Percentiles rank a stretch among this genome's conserved stretches.
phyloP scores from a whole-genome alignment of 2,888 invertebrate species.

The Tanytarsus gracilentus region DNA sequence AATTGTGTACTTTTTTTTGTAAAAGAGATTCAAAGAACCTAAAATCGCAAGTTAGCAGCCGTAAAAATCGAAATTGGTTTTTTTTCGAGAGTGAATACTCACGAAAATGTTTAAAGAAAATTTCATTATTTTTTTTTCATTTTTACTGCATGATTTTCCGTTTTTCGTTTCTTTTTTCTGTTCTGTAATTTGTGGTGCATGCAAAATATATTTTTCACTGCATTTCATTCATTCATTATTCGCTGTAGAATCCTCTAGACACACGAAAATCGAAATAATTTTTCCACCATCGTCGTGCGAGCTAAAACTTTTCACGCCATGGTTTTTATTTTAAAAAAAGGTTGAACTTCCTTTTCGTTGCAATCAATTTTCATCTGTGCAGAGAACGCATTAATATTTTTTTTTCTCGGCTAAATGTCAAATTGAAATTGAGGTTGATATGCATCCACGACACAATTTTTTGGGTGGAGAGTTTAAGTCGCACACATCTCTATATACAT shows the following conservation, averaged over 20 bases:
- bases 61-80: too few species aligned
- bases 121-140: not conserved
- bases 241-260: constrained; percentile 4
- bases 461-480: not conserved
- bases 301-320: too few species aligned
- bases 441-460: not conserved
- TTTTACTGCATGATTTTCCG: constrained; percentile 15
- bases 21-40: too few species aligned
- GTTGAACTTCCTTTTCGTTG: too few species aligned
- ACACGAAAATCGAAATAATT: not conserved
- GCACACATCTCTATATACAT: not conserved
- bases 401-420: too few species aligned
- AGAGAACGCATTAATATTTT: too few species aligned
- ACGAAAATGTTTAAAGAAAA: not conserved
- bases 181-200: constrained; percentile 23
- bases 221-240: not conserved
- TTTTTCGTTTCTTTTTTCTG: constrained; percentile 13
- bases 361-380: too few species aligned
- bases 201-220: constrained; percentile 11
- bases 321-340: too few species aligned
- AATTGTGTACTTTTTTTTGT: not conserved
- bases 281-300: not conserved
- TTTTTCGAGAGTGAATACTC: too few species aligned
- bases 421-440: constrained; percentile 1
- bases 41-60: too few species aligned